Evolutionary conservation across 2,888 invertebrate genomes (phyloP).

Genomic region (Meteorus cinctellus): DNA sequence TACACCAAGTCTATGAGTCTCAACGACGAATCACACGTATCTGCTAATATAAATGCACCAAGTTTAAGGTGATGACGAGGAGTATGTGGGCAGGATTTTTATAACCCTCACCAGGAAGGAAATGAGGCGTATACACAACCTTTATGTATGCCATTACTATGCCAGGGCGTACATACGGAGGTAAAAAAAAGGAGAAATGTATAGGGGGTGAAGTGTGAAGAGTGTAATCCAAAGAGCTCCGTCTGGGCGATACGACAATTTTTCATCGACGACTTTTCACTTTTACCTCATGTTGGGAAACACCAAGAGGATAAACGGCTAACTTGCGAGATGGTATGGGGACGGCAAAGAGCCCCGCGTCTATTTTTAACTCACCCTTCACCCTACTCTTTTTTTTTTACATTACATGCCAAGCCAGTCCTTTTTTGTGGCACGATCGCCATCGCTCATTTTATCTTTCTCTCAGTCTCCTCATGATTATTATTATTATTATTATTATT

Average conservation of each 20-base stretch:
- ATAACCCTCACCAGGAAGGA: constrained; percentile 10
- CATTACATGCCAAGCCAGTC: not conserved
- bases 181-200: not conserved
- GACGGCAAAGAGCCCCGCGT: not conserved
- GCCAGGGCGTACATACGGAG: constrained; percentile 10
- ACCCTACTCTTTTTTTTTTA: not conserved
- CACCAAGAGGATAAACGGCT: constrained; percentile 4
- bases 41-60: constrained; percentile 5
- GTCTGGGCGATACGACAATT: constrained; percentile 25
- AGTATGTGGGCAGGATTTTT: constrained; percentile 3
- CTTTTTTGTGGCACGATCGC: constrained; percentile 24
- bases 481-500: constrained; percentile 17
- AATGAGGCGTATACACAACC: constrained; percentile 26
- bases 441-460: constrained; percentile 25
- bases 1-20: constrained; percentile 33
- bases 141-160: not conserved
- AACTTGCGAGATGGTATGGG: not conserved
- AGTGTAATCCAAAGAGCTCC: constrained; percentile 32
- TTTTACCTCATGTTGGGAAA: constrained; percentile 20
- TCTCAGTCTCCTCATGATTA: not conserved
- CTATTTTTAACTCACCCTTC: constrained; percentile 21
- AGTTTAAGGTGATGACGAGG: not conserved
- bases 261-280: constrained; percentile 37
- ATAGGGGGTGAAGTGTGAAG: not conserved
- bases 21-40: constrained; percentile 1